phyloP scores from a whole-genome alignment of 2,888 invertebrate species.

The Ditylenchus weischeri region DNA sequence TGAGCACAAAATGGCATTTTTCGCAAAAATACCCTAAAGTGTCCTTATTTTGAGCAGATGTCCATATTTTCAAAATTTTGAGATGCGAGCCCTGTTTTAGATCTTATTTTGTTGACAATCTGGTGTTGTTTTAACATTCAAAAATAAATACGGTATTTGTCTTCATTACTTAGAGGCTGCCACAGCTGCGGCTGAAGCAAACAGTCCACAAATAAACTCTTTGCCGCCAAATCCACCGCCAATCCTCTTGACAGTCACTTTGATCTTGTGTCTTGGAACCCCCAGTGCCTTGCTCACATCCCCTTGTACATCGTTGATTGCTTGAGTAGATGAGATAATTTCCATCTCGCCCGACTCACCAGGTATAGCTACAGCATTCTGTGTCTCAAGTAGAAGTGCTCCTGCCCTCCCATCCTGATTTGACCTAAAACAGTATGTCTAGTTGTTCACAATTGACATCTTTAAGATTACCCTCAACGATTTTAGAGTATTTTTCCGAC shows the following conservation, averaged over 20 bases:
- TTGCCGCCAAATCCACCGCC: slow-evolving; percentile 96
- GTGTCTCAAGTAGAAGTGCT: slow-evolving; percentile 90
- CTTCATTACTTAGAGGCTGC: slow-evolving; percentile 70
- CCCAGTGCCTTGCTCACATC: slow-evolving; percentile 71
- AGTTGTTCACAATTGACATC: background rate
- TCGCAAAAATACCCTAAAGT: no score
- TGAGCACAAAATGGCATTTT: no score
- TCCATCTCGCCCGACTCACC: slow-evolving; percentile 78
- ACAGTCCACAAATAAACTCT: slow-evolving; percentile 72
- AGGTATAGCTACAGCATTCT: slow-evolving; percentile 63
- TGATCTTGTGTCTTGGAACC: slow-evolving; percentile 71
- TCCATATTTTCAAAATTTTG: no score
- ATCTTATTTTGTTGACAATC: no score
- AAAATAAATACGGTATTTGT: slow-evolving; percentile 35
- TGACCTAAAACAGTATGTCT: slow-evolving; percentile 15
- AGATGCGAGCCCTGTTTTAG: no score
- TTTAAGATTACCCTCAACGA: slow-evolving; percentile 69
- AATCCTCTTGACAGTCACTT: slow-evolving; percentile 77
- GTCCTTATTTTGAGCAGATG: no score
- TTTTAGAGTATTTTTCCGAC: slow-evolving; percentile 67
- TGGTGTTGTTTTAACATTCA: no score
- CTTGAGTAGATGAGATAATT: slow-evolving; percentile 77
- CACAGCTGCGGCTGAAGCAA: slow-evolving; percentile 74
- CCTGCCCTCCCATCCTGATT: slow-evolving; percentile 64
- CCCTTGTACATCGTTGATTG: slow-evolving; percentile 64